Percentiles rank a stretch among this genome's conserved stretches.
phyloP scores from a whole-genome alignment of 2,797 vertebrate genomes.

The Pteropus rufus region DNA sequence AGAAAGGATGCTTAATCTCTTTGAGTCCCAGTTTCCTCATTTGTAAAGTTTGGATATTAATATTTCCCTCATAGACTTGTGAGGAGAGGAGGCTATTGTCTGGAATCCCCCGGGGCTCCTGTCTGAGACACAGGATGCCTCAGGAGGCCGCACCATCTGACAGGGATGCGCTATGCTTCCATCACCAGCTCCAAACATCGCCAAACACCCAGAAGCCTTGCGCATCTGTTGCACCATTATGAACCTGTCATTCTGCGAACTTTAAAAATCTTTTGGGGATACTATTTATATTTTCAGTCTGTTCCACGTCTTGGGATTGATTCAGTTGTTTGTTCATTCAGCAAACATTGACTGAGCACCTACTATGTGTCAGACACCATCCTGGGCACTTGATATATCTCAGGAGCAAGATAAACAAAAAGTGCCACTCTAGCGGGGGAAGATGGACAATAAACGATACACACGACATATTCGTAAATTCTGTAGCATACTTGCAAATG shows the following conservation, averaged over 20 bases:
- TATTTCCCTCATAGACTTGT: background rate
- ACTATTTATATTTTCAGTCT: background rate
- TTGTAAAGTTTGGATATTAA: background rate
- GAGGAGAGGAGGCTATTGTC: background rate
- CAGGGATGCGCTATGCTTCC: background rate
- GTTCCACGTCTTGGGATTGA: background rate
- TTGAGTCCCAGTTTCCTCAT: background rate
- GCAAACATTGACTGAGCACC: background rate
- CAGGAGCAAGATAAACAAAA: background rate
- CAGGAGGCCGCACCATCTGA: background rate
- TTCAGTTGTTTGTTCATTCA: constrained; percentile 2
- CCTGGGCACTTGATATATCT: background rate
- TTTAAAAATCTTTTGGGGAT: background rate
- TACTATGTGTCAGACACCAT: background rate
- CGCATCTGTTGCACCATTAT: background rate
- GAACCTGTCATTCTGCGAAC: background rate
- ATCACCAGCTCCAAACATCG: background rate
- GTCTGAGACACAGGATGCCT: background rate
- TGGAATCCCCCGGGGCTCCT: background rate
- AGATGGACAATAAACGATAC: background rate
- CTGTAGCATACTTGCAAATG: background rate
- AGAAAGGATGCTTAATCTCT: background rate
- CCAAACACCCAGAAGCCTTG: background rate
- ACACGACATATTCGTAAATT: background rate
- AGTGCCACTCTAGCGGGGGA: background rate